These are phyloP conservation scores for Geotrupes spiniger DNA, from an alignment of 2,888 invertebrate genomes.

Conservation along the genomic window DNA sequence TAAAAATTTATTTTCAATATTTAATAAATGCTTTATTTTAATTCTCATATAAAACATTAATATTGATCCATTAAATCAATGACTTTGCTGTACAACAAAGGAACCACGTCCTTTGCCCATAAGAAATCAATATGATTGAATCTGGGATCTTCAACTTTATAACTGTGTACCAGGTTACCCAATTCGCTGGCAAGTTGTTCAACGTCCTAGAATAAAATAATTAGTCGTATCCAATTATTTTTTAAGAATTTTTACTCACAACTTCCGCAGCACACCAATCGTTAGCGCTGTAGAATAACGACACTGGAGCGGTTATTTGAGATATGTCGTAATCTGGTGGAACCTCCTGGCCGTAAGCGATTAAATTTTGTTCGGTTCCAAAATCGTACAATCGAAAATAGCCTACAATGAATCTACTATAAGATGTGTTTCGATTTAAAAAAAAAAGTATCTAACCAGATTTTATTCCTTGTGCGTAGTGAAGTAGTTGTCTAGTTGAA, in stretches of 20 bases:
- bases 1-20: no score
- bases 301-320: constrained; percentile 55
- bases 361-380: constrained; percentile 49
- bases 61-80: not conserved
- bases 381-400: constrained; percentile 48
- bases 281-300: constrained; percentile 57
- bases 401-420: constrained; percentile 4
- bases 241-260: no score
- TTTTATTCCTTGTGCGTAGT: constrained; percentile 65
- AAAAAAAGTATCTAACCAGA: constrained; percentile 32
- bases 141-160: constrained; percentile 33
- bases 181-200: constrained; percentile 53
- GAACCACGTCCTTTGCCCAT: constrained; percentile 49
- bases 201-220: constrained; percentile 57
- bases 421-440: no score
- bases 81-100: constrained; percentile 26
- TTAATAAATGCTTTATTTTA: no score
- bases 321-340: constrained; percentile 56
- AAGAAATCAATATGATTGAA: constrained; percentile 56
- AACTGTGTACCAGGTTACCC: constrained; percentile 41
- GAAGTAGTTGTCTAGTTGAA: constrained; percentile 64
- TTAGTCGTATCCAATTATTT: no score
- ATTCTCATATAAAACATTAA: no score
- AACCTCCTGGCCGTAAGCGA: constrained; percentile 49
- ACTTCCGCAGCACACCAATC: constrained; percentile 61